These are phyloP conservation scores for Pelmatolapia mariae DNA, from an alignment of 2,113 vertebrate genomes.

Conservation along the genomic window DNA sequence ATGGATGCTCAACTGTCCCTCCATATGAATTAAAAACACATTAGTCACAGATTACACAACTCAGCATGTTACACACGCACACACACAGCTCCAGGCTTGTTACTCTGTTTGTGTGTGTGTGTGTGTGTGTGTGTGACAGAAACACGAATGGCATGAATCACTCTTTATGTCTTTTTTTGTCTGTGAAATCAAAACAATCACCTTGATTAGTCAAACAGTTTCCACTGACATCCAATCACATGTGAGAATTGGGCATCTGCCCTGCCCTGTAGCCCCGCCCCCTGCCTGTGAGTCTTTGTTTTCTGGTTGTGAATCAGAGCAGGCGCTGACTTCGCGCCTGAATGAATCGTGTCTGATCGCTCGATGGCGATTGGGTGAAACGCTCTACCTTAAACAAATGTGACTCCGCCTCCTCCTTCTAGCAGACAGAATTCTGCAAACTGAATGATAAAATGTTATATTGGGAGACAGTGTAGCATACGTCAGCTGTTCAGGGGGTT, in stretches of 20 bases:
- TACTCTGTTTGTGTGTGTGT: not conserved
- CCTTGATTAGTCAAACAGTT: not conserved
- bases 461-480: fast-evolving
- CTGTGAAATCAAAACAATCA: not conserved
- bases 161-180: not conserved
- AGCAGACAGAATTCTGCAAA: not conserved
- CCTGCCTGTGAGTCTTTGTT: not conserved
- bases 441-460: not conserved
- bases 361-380: fast-evolving
- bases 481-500: not conserved
- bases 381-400: not conserved
- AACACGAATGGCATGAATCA: not conserved
- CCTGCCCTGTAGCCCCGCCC: not conserved
- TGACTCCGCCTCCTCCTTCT: not conserved
- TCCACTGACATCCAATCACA: not conserved
- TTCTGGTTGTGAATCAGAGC: not conserved
- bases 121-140: not conserved
- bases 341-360: fast-evolving
- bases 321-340: not conserved
- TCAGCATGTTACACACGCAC: not conserved
- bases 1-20: not conserved
- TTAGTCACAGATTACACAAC: constrained; percentile 17
- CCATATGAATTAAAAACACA: constrained; percentile 1
- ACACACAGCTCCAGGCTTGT: not conserved
- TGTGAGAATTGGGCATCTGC: not conserved